phyloP scores from a whole-genome alignment of 2,797 vertebrate genomes.

The Buphagus erythrorhynchus region DNA sequence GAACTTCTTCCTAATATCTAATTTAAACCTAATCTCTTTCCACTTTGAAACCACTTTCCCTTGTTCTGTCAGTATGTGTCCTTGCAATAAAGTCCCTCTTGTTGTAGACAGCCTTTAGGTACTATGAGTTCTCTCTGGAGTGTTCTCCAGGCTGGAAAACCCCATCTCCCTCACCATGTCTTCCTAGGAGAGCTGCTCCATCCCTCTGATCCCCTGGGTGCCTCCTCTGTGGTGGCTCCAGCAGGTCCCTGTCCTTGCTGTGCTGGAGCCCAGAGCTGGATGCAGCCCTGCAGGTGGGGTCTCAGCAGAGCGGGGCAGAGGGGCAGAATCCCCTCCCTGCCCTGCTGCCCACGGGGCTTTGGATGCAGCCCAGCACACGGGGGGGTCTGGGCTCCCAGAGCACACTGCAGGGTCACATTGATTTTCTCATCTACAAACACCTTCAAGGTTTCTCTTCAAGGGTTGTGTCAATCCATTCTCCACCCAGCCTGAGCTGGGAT shows the following conservation, averaged over 20 bases:
- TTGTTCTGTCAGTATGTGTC: not conserved
- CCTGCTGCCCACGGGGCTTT: not conserved
- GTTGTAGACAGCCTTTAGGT: not conserved
- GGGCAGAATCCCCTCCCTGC: not conserved
- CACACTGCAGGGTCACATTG: not conserved
- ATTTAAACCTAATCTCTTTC: not conserved
- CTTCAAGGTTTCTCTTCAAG: not conserved
- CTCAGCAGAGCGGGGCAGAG: not conserved
- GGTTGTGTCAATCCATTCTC: not conserved
- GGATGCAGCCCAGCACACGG: not conserved
- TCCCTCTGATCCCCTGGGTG: not conserved
- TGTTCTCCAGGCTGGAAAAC: not conserved
- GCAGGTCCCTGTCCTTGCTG: not conserved
- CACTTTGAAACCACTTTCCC: not conserved
- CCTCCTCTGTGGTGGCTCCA: not conserved
- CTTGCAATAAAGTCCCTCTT: not conserved
- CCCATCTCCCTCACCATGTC: not conserved
- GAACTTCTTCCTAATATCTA: not conserved
- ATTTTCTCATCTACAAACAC: not conserved
- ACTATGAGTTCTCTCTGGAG: not conserved
- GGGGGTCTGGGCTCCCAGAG: not conserved
- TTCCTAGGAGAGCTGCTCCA: not conserved
- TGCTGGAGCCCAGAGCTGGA: not conserved
- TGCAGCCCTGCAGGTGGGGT: not conserved
- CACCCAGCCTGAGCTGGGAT: not conserved